Base-by-base conservation (phyloP, 2,888 invertebrate species). In the Anagyrus pseudococci region DNA sequence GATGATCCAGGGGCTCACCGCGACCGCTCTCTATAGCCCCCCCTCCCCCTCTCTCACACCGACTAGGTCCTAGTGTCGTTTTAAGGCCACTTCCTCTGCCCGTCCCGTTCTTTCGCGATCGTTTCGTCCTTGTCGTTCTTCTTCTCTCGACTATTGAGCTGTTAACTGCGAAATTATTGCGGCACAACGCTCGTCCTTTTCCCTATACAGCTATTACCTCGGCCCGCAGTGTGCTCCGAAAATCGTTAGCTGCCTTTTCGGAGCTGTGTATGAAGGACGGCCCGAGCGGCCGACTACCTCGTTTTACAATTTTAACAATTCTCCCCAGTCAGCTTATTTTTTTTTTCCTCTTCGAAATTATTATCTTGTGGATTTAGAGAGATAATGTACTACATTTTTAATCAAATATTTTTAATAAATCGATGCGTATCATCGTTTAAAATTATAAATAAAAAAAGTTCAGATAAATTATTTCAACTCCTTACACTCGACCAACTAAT, bases 131-230 rank as follows among this genome's bases (percentile, higher is more conserved):
- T 55, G 49, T 44, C 13, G 13, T 41, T 15, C 49, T 22, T n/a
- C 20, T 6, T 26, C 50, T 20, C 26, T n/a, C 20, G 46, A 61
- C 68, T 64, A 68, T 66, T 66, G 68, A 68, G 66, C 68, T 50
- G 58, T 68, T 66, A 68, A 66, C 57, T 66, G 62, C 66, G 54
- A 63, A 68, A 64, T 68, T 68, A 68, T 66, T 66, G 59, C 62
- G 58, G 41, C 25, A 46, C 62, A 23, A 54, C 58, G 58, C 37
- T 53, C 53, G 63, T 62, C 55, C 60, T 67, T 64, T 60, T 61
- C 60, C 54, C 37, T 48, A 46, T 49, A 29, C 4, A 15, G 25
- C 55, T 19, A 15, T 53, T 56, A 49, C 59, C 48, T 56, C 25
- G 8, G n/a, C 25, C 46, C 44, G 47, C 49, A 49, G 6, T 29